These are phyloP conservation scores for Ephialtes manifestator DNA, from an alignment of 2,888 invertebrate species.

Conservation along the genomic window DNA sequence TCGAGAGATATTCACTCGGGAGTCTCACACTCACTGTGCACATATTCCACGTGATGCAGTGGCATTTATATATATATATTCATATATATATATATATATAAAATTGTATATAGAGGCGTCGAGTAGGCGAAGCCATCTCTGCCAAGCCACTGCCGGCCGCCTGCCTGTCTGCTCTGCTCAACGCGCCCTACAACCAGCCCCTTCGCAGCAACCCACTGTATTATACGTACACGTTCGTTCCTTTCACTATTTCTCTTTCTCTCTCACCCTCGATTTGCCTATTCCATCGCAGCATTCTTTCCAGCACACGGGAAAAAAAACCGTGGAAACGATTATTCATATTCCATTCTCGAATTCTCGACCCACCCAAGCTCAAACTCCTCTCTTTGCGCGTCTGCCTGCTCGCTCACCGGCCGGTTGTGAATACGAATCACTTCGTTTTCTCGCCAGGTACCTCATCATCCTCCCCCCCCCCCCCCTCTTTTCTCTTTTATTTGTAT, in stretches of 20 bases:
- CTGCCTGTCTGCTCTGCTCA: conserved; percentile 52
- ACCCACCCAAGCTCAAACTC: conserved; percentile 48
- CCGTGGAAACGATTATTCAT: conserved; percentile 67
- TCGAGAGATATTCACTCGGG: conserved; percentile 35
- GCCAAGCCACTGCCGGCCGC: conserved; percentile 55
- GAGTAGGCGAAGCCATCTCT: conserved; percentile 59
- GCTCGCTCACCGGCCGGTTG: conserved; percentile 47
- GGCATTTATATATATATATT: not conserved
- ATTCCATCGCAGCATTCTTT: conserved; percentile 54
- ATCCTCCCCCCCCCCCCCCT: conserved; percentile 3
- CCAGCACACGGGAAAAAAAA: conserved; percentile 54
- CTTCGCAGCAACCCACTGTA: conserved; percentile 21
- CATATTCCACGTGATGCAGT: conserved; percentile 56
- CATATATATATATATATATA: not conserved
- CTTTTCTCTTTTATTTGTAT: conserved; percentile 9
- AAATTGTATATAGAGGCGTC: conserved; percentile 50
- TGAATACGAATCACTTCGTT: conserved; percentile 68
- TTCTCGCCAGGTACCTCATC: conserved; percentile 50
- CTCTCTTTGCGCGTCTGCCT: conserved; percentile 29
- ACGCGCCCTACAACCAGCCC: conserved; percentile 48
- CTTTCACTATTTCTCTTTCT: conserved; percentile 3
- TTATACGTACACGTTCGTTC: not conserved
- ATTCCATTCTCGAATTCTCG: conserved; percentile 67
- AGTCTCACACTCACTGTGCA: conserved; percentile 51
- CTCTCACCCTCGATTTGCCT: conserved; percentile 48